A percentile compares a stretch with the other conserved stretches of the same genome.
Evolutionary conservation across 2,797 vertebrate genomes (phyloP).

Genomic region (Gymnocypris eckloni): DNA sequence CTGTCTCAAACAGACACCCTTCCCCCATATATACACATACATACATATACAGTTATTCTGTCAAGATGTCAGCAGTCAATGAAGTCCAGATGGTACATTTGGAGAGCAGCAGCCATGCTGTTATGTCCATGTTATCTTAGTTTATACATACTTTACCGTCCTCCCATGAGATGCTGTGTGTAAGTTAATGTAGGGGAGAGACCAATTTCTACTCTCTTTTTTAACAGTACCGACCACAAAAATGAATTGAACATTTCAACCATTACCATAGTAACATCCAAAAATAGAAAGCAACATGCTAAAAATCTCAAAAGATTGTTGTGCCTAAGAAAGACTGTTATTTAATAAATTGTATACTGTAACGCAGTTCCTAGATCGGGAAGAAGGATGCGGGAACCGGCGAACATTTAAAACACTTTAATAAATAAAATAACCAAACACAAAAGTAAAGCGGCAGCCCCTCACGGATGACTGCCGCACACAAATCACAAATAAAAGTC

Average conservation of each 20-base stretch:
- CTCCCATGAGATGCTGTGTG: neutral
- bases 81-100: conserved; percentile 36
- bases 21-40: neutral
- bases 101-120: neutral
- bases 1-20: neutral
- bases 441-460: no score
- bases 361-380: no score
- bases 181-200: neutral
- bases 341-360: neutral
- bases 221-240: neutral
- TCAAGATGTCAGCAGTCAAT: conserved; percentile 19
- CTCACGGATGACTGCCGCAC: no score
- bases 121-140: conserved; percentile 29
- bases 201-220: neutral
- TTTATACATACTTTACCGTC: conserved; percentile 20
- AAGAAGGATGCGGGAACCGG: no score
- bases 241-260: neutral
- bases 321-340: neutral
- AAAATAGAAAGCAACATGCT: neutral
- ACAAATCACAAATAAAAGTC: no score
- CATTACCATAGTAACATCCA: neutral
- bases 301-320: neutral
- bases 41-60: conserved; percentile 13
- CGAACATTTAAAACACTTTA: no score
- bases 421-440: no score